Base-by-base conservation (phyloP, 2,888 invertebrate genomes). In the Poecilobothrus nobilitatus region DNA sequence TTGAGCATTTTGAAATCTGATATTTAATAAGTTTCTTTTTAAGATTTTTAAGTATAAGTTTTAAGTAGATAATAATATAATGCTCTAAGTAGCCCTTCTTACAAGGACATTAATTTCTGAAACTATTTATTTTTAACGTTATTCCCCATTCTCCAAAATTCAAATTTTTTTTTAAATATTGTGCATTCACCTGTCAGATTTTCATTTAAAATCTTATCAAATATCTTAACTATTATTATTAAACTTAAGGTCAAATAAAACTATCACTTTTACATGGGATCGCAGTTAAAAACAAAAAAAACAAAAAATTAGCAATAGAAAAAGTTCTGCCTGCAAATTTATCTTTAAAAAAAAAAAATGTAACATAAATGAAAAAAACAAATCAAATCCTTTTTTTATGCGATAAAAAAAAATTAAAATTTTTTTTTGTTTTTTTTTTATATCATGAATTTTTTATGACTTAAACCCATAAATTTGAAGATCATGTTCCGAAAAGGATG, bases 401-500 rank as follows among this genome's bases (percentile, higher is more conserved):
- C 5, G 12, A 37, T 10, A 12, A 37, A 37, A 8, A 37, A 34
- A 34, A 34, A 15, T 44, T 44, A 44, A 44, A 44, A 44, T 10
- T 10, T 8, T 37, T 37, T 27, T 27, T 2, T 27, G 2, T 27
- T 27, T 27, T 27, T 27, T 27, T 27, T 53, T 53, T 15, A 9
- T 18, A 53, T 53, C 53, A 53, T 53, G 53, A 53, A 53, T 53
- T 18, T 27, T 53, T 53, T 53, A 53, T 53, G 18, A 53, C 53
- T 53, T 53, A 12, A 53, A 53, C 2, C 53, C 53, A 53, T 53
- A 53, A 53, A 53, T 53, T 53, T 53, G 53, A 53, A 53, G 53
- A 53, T 53, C 53, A 15, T 53, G 53, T 53, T 53, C 53, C 53
- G 53, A 53, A 53, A 53, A 53, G 53, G 53, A 53, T 53, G 53